A percentile compares a stretch with the other conserved stretches of the same genome.
These are phyloP conservation scores for Valencia hispanica DNA, from an alignment of 2,797 vertebrate genomes.

Conservation along the genomic window DNA sequence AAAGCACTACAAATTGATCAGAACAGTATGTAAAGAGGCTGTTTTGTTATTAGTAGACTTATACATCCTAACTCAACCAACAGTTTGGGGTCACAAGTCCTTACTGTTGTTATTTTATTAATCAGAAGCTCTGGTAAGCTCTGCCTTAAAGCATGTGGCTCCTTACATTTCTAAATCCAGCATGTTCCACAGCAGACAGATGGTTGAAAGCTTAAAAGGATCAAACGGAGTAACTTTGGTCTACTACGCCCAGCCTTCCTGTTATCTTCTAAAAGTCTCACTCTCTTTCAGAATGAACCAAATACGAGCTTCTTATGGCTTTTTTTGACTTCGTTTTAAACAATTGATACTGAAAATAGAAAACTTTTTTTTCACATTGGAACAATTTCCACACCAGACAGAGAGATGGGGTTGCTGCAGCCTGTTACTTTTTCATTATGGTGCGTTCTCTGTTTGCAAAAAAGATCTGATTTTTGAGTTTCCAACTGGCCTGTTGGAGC, in stretches of 20 bases:
- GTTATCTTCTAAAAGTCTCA: not conserved
- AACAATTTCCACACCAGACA: not conserved
- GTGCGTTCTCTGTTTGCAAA: not conserved
- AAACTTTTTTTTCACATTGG: not conserved
- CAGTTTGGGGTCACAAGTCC: not conserved
- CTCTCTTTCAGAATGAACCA: not conserved
- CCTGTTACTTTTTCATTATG: not conserved
- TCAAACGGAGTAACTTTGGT: not conserved
- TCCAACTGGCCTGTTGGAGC: not conserved
- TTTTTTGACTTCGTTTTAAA: not conserved
- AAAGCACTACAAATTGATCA: not conserved
- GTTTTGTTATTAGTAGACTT: not conserved
- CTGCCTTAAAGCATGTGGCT: not conserved
- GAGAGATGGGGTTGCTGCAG: not conserved
- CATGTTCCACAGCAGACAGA: not conserved
- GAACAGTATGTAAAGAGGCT: not conserved
- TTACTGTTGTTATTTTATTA: not conserved
- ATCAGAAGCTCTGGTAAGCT: not conserved
- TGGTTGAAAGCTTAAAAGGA: not conserved
- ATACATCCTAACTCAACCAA: not conserved
- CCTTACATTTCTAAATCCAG: not conserved
- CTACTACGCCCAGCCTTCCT: not conserved
- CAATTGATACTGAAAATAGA: not conserved
- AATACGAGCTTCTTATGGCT: not conserved
- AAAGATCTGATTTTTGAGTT: not conserved